Evolutionary conservation across 30 jellyfish, hydroid and myxozoan genomes (phyloP), one percentile per base, ranked within the genome.

Genomic region (Turritopsis dohrnii): DNA sequence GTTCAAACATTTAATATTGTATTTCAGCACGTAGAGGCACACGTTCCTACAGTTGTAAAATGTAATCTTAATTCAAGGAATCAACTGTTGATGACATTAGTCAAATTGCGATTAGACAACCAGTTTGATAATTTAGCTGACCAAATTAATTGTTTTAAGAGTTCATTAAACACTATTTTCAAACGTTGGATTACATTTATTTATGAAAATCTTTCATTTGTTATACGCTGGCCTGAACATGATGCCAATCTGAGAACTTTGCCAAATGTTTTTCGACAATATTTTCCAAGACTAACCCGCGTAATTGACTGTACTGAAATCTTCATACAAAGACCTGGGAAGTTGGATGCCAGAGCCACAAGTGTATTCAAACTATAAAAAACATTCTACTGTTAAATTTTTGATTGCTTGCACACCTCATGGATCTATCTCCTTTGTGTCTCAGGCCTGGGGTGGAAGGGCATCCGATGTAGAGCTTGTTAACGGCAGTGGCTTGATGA

Each of bases 111-210:
- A n/a, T n/a, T n/a, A n/a, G n/a, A n/a, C n/a, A n/a, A n/a, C 41
- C 80, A 71, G 27, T n/a, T 71, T 71, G 80, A 71, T n/a, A 71
- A 28, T n/a, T n/a, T 71, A 41, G 80, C 80, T n/a, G 80, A 71
- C 41, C 22, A n/a, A 41, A n/a, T n/a, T 21, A 41, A 71, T 71
- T 28, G 22, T 71, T 71, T 41, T 17, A 71, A 71, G 22, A 71
- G 41, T n/a, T n/a, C 80, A 71, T n/a, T 71, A 71, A 71, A 71
- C 27, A 41, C 22, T 21, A 41, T 71, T 71, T 71, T 71, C 27
- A n/a, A 41, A 41, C 80, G 80, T n/a, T 71, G 80, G 80, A 41
- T 71, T 71, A 41, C 22, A n/a, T 41, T n/a, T 9, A 71, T n/a
- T n/a, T n/a, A n/a, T n/a, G n/a, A n/a, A n/a, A n/a, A n/a, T n/a